phyloP scores from a whole-genome alignment of 2,888 invertebrate genomes.

The Acleris cristana region DNA sequence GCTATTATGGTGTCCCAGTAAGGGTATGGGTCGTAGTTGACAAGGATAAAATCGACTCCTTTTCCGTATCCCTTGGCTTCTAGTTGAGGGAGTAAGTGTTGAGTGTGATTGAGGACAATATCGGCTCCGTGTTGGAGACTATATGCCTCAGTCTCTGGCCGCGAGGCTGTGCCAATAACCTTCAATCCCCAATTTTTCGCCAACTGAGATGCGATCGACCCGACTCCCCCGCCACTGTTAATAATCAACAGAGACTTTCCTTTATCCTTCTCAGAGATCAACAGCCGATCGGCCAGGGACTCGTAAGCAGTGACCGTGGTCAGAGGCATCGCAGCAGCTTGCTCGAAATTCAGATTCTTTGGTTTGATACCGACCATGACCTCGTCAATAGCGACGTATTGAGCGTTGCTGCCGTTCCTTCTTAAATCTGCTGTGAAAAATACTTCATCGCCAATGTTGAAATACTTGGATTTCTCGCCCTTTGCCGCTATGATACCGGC shows the following conservation, averaged over 20 bases:
- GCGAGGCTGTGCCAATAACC: constrained; percentile 74
- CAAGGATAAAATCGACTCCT: constrained; percentile 70
- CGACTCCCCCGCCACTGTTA: constrained; percentile 75
- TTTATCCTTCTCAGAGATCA: constrained; percentile 66
- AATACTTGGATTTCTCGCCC: constrained; percentile 56
- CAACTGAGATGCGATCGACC: constrained; percentile 69
- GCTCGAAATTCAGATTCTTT: constrained; percentile 65
- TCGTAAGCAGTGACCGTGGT: constrained; percentile 70
- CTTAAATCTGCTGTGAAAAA: constrained; percentile 67
- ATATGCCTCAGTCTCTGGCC: constrained; percentile 62
- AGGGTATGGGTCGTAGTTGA: constrained; percentile 72
- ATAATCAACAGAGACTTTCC: constrained; percentile 69
- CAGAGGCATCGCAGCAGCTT: constrained; percentile 75
- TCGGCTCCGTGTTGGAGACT: constrained; percentile 62
- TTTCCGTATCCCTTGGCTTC: constrained; percentile 58
- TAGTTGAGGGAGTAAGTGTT: constrained; percentile 63
- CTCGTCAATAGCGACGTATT: constrained; percentile 68
- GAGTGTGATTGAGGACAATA: constrained; percentile 65
- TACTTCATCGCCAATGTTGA: constrained; percentile 71
- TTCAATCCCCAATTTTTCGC: constrained; percentile 65
- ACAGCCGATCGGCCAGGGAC: constrained; percentile 63
- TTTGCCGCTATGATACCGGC: constrained; percentile 67
- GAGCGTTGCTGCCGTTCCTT: constrained; percentile 69
- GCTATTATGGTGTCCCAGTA: constrained; percentile 72
- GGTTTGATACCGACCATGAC: constrained; percentile 66